A percentile compares a stretch with the other conserved stretches of the same genome.
phyloP scores from a whole-genome alignment of 2,113 vertebrate genomes.

The Cyprinus carpio region DNA sequence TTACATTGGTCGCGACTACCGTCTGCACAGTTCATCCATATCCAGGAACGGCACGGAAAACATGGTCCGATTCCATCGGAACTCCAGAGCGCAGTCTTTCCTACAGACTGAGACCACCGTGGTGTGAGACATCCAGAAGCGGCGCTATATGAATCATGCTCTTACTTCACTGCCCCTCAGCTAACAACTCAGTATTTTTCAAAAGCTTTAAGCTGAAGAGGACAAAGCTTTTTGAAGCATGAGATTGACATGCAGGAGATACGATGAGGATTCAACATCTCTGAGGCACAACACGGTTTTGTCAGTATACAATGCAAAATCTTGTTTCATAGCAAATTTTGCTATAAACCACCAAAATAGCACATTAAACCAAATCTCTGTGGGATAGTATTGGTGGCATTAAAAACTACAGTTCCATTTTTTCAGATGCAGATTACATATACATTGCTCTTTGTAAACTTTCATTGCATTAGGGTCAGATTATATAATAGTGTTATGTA shows the following conservation, averaged over 20 bases:
- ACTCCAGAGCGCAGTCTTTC: constrained; percentile 83
- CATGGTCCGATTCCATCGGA: constrained; percentile 69
- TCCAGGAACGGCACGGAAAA: constrained; percentile 79
- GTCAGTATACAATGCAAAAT: background rate
- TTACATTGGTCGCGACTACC: constrained; percentile 73
- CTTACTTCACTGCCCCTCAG: constrained; percentile 11
- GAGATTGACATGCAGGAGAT: constrained; percentile 5
- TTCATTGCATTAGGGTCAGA: background rate
- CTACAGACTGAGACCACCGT: constrained; percentile 88
- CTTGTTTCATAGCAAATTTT: background rate
- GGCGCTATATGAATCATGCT: background rate
- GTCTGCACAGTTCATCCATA: constrained; percentile 72
- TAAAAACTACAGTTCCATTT: background rate
- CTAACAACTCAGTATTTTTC: background rate
- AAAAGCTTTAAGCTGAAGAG: constrained; percentile 24
- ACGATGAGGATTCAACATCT: background rate
- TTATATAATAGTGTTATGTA: constrained; percentile 43
- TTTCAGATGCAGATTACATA: background rate
- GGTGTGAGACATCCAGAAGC: constrained; percentile 72
- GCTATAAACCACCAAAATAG: background rate
- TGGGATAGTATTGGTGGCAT: background rate
- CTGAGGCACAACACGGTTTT: background rate
- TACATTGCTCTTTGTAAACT: constrained; percentile 26
- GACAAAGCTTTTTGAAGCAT: constrained; percentile 18
- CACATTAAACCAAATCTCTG: background rate